These are phyloP conservation scores for Holocentrus rufus DNA, from an alignment of 2,797 vertebrate species.

Conservation along the genomic window DNA sequence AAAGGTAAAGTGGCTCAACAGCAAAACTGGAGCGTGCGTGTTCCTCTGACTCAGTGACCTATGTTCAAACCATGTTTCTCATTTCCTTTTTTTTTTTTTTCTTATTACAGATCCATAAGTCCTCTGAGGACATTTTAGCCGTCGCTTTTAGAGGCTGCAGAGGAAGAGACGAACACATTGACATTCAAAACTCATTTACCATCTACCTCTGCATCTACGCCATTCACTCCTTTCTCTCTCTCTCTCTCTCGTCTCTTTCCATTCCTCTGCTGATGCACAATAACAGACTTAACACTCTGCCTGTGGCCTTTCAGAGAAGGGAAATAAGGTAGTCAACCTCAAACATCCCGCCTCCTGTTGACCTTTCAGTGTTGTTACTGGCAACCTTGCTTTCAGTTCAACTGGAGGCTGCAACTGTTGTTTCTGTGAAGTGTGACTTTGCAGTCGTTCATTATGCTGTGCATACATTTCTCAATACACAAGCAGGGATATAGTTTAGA, in stretches of 20 bases:
- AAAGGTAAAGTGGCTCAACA: neutral
- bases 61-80: constrained; percentile 25
- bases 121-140: constrained; percentile 22
- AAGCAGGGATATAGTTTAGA: too few species aligned
- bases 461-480: too few species aligned
- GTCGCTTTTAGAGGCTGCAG: constrained; percentile 13
- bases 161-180: constrained; percentile 19
- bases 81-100: constrained; percentile 50
- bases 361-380: constrained; percentile 61
- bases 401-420: neutral
- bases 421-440: constrained; percentile 3
- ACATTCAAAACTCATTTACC: constrained; percentile 6
- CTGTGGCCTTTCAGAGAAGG: constrained; percentile 51
- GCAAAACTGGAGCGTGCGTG: neutral
- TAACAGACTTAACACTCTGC: constrained; percentile 26
- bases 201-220: constrained; percentile 12
- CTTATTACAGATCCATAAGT: constrained; percentile 1
- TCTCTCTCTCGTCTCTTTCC: constrained; percentile 5
- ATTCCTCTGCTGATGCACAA: constrained; percentile 20
- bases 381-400: constrained; percentile 48
- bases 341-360: constrained; percentile 55
- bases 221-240: neutral
- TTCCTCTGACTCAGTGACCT: constrained; percentile 34
- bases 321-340: constrained; percentile 55
- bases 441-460: constrained; percentile 1